Conservation (phyloP, 1,140 invertebrate species). For the Argopecten irradians region DNA sequence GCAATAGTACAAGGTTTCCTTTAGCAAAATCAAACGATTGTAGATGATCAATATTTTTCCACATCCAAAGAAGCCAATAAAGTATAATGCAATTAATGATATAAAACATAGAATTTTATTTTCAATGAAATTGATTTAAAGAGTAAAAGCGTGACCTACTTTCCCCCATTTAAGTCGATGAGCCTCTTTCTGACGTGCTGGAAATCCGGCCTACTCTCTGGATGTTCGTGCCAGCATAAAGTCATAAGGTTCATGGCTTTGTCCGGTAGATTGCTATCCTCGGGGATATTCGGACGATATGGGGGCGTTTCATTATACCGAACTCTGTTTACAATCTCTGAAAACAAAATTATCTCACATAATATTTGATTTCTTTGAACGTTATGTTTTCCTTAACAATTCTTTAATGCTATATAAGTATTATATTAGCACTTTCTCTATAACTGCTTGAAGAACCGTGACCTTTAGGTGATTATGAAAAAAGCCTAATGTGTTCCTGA, state of each 20-base stretch:
- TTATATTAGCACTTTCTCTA: too few species aligned
- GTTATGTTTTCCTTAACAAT: too few species aligned
- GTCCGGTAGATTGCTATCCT: slow-evolving; percentile 55
- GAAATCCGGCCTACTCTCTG: slow-evolving; percentile 64
- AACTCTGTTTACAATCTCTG: slow-evolving; percentile 66
- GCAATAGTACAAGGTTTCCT: too few species aligned
- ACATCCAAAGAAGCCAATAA: too few species aligned
- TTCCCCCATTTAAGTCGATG: slow-evolving; percentile 66
- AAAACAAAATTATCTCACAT: background rate
- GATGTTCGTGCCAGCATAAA: slow-evolving; percentile 64
- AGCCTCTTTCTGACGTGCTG: slow-evolving; percentile 62
- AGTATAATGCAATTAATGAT: background rate
- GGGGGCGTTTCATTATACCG: slow-evolving; percentile 54
- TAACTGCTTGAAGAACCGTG: too few species aligned
- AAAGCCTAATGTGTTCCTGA: too few species aligned
- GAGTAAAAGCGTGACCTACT: slow-evolving; percentile 51
- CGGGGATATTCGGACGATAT: slow-evolving; percentile 61
- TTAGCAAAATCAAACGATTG: too few species aligned
- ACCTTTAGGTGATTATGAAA: too few species aligned
- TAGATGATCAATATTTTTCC: too few species aligned
- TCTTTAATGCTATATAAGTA: too few species aligned
- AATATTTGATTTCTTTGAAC: too few species aligned
- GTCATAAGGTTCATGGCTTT: slow-evolving; percentile 62
- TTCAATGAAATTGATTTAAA: background rate
- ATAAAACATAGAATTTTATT: background rate